phyloP scores from a whole-genome alignment of 2,888 invertebrate genomes.

The Pandemis cinnamomeana region DNA sequence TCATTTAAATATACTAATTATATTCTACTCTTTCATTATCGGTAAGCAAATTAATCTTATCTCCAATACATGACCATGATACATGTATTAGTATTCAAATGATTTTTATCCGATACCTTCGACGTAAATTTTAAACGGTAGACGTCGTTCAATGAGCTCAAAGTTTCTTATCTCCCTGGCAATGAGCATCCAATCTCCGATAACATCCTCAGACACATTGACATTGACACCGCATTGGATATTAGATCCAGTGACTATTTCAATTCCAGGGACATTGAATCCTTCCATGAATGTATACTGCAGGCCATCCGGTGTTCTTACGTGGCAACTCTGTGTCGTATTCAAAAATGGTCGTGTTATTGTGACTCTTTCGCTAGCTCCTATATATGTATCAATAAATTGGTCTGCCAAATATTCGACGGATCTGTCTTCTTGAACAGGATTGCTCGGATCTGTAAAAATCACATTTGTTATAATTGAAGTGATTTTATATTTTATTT shows the following conservation, averaged over 20 bases:
- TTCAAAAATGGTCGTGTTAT: slow-evolving; percentile 9
- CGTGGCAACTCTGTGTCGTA: slow-evolving; percentile 35
- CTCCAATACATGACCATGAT: slow-evolving; percentile 31
- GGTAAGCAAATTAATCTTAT: slow-evolving; percentile 29
- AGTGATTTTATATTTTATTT: not conserved
- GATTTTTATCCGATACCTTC: slow-evolving; percentile 36
- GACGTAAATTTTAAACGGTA: slow-evolving; percentile 33
- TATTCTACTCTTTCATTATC: slow-evolving; percentile 7
- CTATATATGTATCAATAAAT: slow-evolving; percentile 32
- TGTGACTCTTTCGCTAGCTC: slow-evolving; percentile 18
- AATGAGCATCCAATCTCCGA: slow-evolving; percentile 37
- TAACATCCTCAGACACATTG: slow-evolving; percentile 30
- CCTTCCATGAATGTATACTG: slow-evolving; percentile 35
- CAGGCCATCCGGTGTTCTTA: slow-evolving; percentile 36
- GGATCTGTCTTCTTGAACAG: slow-evolving; percentile 31
- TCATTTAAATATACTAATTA: slow-evolving; percentile 1
- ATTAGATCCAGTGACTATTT: slow-evolving; percentile 9
- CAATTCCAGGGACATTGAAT: slow-evolving; percentile 29
- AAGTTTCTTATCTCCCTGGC: slow-evolving; percentile 30
- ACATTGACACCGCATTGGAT: slow-evolving; percentile 28
- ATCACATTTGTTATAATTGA: not conserved
- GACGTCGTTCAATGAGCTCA: slow-evolving; percentile 20
- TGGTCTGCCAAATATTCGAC: slow-evolving; percentile 28
- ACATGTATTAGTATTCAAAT: slow-evolving; percentile 17
- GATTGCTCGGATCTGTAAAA: slow-evolving; percentile 42